Evolutionary conservation across 2,888 invertebrate genomes (phyloP), one percentile per base, ranked within the genome.

Genomic region (Portevinia maculata): DNA sequence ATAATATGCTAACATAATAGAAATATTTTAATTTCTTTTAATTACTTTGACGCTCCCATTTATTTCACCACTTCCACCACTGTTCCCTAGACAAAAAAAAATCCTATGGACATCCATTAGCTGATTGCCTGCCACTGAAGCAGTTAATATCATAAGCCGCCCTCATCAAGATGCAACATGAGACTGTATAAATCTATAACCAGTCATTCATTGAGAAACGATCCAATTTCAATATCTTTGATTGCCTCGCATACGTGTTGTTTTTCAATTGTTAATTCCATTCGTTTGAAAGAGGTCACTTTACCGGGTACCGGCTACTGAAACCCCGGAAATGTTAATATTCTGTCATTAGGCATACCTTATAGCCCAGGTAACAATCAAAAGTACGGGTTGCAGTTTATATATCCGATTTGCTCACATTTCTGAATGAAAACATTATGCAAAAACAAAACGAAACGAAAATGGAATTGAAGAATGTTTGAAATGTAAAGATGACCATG

Each of bases 31-130:
- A 46, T 48, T 71, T 71, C 44, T 11, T 34, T 64, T 55, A 53
- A 64, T 73, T 73, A 64, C 55, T 48, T 44, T 48, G 73, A 48
- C 73, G 48, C 73, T 48, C 73, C 73, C 64, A 73, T 64, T 11
- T 28, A 55, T 30, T 7, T 7, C 19, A 48, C 13, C 34, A 39
- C 53, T 71, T 55, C 52, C 13, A 44, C 34, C 46, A 64, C 37
- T 37, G 44, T 55, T 64, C 67, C 8, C 21, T 52, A 53, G 52
- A 17, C 46, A 21, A 11, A 53, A 60, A 24, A 75, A 67, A 46
- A 52, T 24, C 52, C 60, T 69, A 44, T n/a, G 28, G 37, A 37
- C 37, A 50, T 52, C 46, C 67, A 76, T 76, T 69, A 76, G 53
- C 30, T 62, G 69, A 76, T 69, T 69, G 53, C 37, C 28, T 15